Evolutionary conservation across 2,888 invertebrate genomes (phyloP), one percentile per base, ranked within the genome.

Genomic region (Isotomurus palustris): DNA sequence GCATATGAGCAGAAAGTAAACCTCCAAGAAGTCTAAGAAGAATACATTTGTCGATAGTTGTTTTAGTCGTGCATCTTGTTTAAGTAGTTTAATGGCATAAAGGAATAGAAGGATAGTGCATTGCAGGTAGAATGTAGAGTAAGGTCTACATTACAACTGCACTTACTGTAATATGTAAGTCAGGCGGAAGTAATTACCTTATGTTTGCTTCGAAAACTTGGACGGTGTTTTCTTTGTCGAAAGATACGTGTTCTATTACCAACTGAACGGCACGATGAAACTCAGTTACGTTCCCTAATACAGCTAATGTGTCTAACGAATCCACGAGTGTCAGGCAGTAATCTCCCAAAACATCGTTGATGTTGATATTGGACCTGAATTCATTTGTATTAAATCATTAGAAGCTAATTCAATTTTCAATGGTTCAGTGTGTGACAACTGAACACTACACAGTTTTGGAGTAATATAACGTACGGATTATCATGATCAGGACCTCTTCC

Each of bases 141-240:
- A n/a, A n/a, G n/a, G n/a, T n/a, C n/a, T n/a, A n/a, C n/a, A n/a
- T n/a, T n/a, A n/a, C n/a, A n/a, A n/a, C n/a, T n/a, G n/a, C n/a
- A n/a, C n/a, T n/a, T n/a, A n/a, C n/a, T n/a, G n/a, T n/a, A n/a
- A n/a, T n/a, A n/a, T n/a, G n/a, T n/a, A n/a, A n/a, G n/a, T n/a
- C n/a, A n/a, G n/a, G n/a, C n/a, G n/a, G n/a, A n/a, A n/a, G n/a
- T n/a, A n/a, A n/a, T 68, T 55, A 80, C 81, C 81, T 76, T 49
- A 84, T 83, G 49, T 81, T 83, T 1, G 81, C 81, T 74, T 83
- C 83, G 75, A 83, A 83, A 3, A 84, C 82, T 74, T 83, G 83
- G 12, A 83, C 81, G 21, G 81, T 81, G 52, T 76, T 80, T 67
- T 81, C 77, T 67, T 80, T 80, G 67, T 83, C 79, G 73, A 83